Evolutionary conservation across 2,113 vertebrate genomes (phyloP).

Genomic region (Pollimyrus isidori): DNA sequence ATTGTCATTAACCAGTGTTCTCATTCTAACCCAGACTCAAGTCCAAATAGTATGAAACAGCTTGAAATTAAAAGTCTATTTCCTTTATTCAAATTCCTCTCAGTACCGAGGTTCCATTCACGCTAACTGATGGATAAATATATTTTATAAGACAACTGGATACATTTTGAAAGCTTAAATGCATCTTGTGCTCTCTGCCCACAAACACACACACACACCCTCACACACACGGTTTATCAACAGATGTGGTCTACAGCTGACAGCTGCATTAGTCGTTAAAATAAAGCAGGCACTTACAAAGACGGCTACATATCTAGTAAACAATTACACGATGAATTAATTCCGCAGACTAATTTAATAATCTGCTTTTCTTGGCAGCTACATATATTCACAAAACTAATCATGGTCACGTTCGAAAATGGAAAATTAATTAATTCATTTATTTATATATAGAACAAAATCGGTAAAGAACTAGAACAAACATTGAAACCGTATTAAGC

Average conservation of each 20-base stretch:
- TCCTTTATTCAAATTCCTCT: not conserved
- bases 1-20: not conserved
- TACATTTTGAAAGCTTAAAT: not conserved
- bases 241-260: slow-evolving; percentile 61
- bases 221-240: slow-evolving; percentile 17
- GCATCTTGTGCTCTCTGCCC: not conserved
- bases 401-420: not conserved
- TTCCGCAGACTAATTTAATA: slow-evolving; percentile 55
- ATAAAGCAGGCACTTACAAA: slow-evolving; percentile 38
- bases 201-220: not conserved
- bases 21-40: not conserved
- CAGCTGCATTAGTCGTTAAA: slow-evolving; percentile 51
- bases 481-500: not conserved
- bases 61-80: slow-evolving; percentile 6
- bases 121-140: not conserved
- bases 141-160: not conserved
- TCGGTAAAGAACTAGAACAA: not conserved
- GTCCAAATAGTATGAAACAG: not conserved
- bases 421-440: not conserved
- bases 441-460: not conserved
- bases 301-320: slow-evolving; percentile 40
- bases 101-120: not conserved
- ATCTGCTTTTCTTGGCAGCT: slow-evolving; percentile 44
- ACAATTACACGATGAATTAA: slow-evolving; percentile 40
- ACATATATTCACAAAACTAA: slow-evolving; percentile 26